These are phyloP conservation scores for Germaria angustata DNA, from an alignment of 2,888 invertebrate genomes.

Conservation along the genomic window DNA sequence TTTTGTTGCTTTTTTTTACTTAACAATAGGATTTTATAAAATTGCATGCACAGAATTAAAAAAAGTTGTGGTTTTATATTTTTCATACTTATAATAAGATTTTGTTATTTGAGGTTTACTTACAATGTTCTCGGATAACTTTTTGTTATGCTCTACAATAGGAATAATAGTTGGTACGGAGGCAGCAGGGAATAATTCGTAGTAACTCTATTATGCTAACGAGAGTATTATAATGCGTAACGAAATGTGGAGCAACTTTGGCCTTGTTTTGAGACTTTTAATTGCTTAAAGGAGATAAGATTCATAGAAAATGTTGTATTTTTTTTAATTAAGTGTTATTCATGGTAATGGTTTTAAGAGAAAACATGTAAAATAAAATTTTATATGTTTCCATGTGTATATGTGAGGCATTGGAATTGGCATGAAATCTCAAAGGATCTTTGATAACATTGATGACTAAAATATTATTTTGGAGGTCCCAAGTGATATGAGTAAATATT, in stretches of 20 bases:
- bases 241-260: background rate
- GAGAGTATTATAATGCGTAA: constrained; percentile 1
- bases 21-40: constrained; percentile 25
- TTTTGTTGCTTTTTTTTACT: constrained; percentile 29
- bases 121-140: background rate
- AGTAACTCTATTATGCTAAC: constrained; percentile 25
- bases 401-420: no score
- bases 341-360: background rate
- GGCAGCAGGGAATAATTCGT: background rate
- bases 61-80: background rate
- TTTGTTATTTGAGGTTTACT: constrained; percentile 32
- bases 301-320: background rate
- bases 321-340: background rate
- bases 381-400: no score
- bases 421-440: no score
- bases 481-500: no score
- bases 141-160: background rate
- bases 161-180: background rate
- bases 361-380: no score
- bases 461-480: no score
- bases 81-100: background rate
- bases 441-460: no score
- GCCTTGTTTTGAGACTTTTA: background rate
- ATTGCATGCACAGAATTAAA: background rate
- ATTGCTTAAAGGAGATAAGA: background rate